These are phyloP conservation scores for Alectoris magna DNA, from an alignment of 2,797 vertebrate species.

Conservation along the genomic window DNA sequence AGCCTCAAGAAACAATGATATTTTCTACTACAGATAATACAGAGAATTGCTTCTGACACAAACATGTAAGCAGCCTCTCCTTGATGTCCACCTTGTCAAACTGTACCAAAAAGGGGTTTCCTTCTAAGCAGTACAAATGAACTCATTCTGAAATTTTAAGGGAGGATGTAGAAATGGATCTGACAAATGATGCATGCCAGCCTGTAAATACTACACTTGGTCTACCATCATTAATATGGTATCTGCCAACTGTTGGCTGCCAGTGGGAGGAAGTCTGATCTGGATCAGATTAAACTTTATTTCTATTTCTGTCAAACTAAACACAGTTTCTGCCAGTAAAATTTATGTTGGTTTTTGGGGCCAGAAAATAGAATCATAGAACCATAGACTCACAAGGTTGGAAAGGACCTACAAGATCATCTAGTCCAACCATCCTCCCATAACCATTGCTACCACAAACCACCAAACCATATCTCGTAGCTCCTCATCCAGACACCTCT, in stretches of 20 bases:
- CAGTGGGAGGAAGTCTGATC: neutral
- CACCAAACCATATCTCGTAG: too few relatives aligned
- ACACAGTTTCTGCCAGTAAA: neutral
- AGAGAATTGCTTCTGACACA: neutral
- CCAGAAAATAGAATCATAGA: neutral
- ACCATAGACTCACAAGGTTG: too few relatives aligned
- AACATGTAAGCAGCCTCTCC: neutral
- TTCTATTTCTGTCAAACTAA: neutral
- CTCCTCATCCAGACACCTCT: too few relatives aligned
- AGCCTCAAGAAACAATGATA: conserved; percentile 1
- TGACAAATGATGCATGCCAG: neutral
- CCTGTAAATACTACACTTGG: neutral
- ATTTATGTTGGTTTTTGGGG: neutral
- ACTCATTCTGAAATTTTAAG: neutral
- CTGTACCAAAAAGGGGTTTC: neutral
- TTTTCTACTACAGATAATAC: neutral
- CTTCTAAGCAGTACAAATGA: neutral
- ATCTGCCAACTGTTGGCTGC: neutral
- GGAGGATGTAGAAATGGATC: neutral
- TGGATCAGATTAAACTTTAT: neutral
- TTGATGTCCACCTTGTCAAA: neutral
- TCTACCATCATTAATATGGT: neutral
- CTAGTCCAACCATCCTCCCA: too few relatives aligned
- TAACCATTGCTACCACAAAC: too few relatives aligned
- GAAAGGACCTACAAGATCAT: too few relatives aligned